A percentile compares a stretch with the other conserved stretches of the same genome.
Evolutionary conservation across 2,797 vertebrate species (phyloP).

Genomic region (Harpagifer antarcticus): DNA sequence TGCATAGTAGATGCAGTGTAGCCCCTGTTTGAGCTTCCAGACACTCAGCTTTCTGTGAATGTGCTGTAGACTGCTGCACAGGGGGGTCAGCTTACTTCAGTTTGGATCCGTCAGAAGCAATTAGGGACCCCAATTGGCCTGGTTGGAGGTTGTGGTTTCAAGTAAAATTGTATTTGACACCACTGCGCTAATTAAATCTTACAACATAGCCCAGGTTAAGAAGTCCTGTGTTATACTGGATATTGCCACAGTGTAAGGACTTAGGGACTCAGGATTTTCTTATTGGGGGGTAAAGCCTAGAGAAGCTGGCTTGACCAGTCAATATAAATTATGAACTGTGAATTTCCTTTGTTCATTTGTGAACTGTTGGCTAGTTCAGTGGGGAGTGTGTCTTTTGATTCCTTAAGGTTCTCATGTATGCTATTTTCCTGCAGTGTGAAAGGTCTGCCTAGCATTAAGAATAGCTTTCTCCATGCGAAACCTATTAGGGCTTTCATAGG

Average conservation of each 20-base stretch:
- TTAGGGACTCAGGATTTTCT: background rate
- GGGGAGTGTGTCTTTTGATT: slow-evolving; percentile 19
- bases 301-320: background rate
- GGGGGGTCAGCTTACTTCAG: slow-evolving; percentile 8
- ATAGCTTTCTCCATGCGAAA: slow-evolving; percentile 51
- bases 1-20: slow-evolving; percentile 44
- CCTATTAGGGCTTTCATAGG: slow-evolving; percentile 51
- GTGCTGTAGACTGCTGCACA: background rate
- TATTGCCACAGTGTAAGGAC: background rate
- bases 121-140: slow-evolving; percentile 1
- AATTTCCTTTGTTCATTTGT: background rate
- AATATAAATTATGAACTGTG: background rate
- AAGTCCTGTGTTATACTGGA: slow-evolving; percentile 14
- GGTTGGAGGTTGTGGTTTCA: background rate
- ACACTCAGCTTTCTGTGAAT: slow-evolving; percentile 11
- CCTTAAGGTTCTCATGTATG: slow-evolving; percentile 13
- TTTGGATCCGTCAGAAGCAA: slow-evolving; percentile 26
- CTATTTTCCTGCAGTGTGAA: slow-evolving; percentile 22
- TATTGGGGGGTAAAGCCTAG: background rate
- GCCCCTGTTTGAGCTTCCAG: slow-evolving; percentile 19
- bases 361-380: background rate
- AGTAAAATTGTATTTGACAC: slow-evolving; percentile 25
- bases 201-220: slow-evolving; percentile 5
- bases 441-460: slow-evolving; percentile 15
- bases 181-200: slow-evolving; percentile 34